A percentile compares a stretch with the other conserved stretches of the same genome.
phyloP scores from a whole-genome alignment of 2,797 vertebrate genomes.

The Prionace glauca region DNA sequence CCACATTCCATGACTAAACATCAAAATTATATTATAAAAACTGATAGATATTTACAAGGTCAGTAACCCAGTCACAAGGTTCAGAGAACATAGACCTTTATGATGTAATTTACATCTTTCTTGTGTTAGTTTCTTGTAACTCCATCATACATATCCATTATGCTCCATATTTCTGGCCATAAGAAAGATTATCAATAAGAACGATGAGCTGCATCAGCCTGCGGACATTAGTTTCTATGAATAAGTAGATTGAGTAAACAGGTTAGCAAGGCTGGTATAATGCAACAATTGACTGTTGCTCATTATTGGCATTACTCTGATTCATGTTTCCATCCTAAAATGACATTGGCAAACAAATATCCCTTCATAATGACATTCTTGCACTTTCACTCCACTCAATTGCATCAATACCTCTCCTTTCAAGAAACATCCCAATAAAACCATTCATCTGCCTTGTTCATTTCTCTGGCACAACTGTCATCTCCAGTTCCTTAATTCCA shows the following conservation, averaged over 20 bases:
- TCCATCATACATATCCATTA: conserved; percentile 4
- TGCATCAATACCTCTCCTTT: too few species aligned
- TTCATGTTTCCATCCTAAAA: too few species aligned
- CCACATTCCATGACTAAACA: neutral
- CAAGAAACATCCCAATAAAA: too few species aligned
- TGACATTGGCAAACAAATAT: too few species aligned
- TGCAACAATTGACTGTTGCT: neutral
- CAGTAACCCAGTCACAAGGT: conserved; percentile 11
- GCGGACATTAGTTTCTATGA: neutral
- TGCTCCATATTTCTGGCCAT: neutral
- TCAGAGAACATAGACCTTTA: neutral
- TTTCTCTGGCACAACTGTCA: neutral
- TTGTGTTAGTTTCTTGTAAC: neutral
- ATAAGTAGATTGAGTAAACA: neutral
- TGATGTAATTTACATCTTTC: neutral
- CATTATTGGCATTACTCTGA: neutral
- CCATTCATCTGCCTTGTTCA: neutral
- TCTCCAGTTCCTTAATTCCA: neutral
- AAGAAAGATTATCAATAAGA: neutral
- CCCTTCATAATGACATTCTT: too few species aligned
- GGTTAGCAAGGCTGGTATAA: neutral
- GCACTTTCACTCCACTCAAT: too few species aligned
- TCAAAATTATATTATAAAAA: conserved; percentile 19
- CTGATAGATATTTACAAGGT: conserved; percentile 12
- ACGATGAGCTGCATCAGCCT: neutral